Conservation (phyloP, 2,888 invertebrate species). For the Baccha elongata region DNA sequence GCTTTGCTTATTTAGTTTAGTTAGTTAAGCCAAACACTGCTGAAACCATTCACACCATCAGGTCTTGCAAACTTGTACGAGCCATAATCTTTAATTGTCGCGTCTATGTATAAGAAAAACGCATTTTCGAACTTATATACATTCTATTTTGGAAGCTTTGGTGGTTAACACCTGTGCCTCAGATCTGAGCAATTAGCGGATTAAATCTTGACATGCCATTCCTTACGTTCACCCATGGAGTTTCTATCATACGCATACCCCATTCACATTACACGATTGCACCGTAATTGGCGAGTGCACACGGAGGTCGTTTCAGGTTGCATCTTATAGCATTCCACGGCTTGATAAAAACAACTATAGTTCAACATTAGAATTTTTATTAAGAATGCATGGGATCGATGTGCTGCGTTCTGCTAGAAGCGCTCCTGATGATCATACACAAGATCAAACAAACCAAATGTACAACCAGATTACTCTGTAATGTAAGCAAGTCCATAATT, state of each 20-base stretch:
- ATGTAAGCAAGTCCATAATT: conserved; percentile 66
- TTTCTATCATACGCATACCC: conserved; percentile 61
- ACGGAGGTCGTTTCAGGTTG: too few species aligned
- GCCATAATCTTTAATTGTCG: too few species aligned
- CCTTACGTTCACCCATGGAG: conserved; percentile 47
- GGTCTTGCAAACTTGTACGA: too few species aligned
- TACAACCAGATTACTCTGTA: conserved; percentile 61
- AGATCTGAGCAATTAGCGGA: conserved; percentile 51
- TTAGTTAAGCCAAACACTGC: too few species aligned
- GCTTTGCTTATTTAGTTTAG: too few species aligned
- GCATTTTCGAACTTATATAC: too few species aligned
- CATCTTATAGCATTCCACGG: conserved; percentile 42
- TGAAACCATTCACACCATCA: too few species aligned
- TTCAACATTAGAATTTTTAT: conserved; percentile 67
- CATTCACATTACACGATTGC: conserved; percentile 18
- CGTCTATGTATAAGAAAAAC: too few species aligned
- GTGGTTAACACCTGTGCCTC: conserved; percentile 57
- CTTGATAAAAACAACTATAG: conserved; percentile 56
- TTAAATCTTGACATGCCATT: conserved; percentile 53
- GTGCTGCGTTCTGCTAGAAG: background rate
- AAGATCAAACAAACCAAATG: conserved; percentile 52
- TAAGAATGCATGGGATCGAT: conserved; percentile 55
- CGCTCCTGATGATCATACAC: conserved; percentile 30
- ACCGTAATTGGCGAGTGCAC: too few species aligned
- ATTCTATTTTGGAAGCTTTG: too few species aligned